Conservation (phyloP, 2,797 vertebrate genomes). For the Odontamblyopus rebecca region DNA sequence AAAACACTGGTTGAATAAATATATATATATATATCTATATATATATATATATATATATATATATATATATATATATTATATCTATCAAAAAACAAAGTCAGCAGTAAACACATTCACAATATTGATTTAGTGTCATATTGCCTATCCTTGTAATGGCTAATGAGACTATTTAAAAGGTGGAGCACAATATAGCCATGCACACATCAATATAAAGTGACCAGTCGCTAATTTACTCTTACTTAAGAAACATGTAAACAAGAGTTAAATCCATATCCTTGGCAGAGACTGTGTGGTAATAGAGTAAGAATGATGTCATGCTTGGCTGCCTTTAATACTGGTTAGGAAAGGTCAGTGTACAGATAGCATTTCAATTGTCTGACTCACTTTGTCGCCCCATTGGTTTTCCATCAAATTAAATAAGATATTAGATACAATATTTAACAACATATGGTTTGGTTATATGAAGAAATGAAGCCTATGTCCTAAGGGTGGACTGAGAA, state of each 20-base stretch:
- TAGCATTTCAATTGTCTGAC: constrained; percentile 12
- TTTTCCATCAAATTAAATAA: constrained; percentile 44
- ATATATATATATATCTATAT: no score
- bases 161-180: neutral
- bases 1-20: neutral
- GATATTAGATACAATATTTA: constrained; percentile 30
- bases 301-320: constrained; percentile 51
- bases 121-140: constrained; percentile 2
- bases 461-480: constrained; percentile 14
- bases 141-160: neutral
- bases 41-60: no score
- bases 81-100: constrained; percentile 5
- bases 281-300: constrained; percentile 30
- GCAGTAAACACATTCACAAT: neutral
- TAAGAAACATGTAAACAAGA: constrained; percentile 3
- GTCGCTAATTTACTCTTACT: neutral
- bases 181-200: no score
- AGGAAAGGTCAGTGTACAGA: constrained; percentile 59
- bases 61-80: no score
- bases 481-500: constrained; percentile 5
- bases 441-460: constrained; percentile 29
- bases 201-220: neutral
- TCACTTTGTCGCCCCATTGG: neutral
- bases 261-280: neutral
- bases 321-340: constrained; percentile 35